Conservation (phyloP, 2,797 vertebrate species). For the Cuculus canorus region DNA sequence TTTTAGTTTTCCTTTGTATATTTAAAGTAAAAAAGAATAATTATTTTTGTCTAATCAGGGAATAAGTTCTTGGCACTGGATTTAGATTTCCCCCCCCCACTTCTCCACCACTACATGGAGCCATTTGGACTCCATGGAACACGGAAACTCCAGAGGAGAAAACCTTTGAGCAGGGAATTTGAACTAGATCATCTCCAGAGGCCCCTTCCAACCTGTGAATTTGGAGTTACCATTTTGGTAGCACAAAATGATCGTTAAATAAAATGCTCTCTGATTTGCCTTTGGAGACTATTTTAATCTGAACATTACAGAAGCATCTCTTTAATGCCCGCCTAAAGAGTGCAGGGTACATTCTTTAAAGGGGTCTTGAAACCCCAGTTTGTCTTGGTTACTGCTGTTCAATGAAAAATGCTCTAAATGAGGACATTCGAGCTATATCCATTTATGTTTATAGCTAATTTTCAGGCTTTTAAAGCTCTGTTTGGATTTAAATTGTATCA, state of each 20-base stretch:
- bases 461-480: conserved; percentile 2
- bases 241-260: not conserved
- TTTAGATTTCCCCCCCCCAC: not conserved
- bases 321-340: not conserved
- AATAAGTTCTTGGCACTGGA: too few species aligned
- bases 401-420: not conserved
- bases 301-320: not conserved
- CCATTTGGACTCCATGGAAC: not conserved
- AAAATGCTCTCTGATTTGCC: not conserved
- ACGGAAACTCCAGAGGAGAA: not conserved
- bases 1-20: not conserved
- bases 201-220: not conserved
- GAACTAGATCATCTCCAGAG: not conserved
- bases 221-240: not conserved
- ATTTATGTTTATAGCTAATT: not conserved
- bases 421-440: not conserved
- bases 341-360: not conserved
- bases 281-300: not conserved
- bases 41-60: too few species aligned
- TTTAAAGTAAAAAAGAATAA: not conserved
- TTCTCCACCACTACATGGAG: not conserved
- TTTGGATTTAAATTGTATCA: conserved; percentile 25
- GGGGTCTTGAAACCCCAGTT: not conserved
- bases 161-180: not conserved
- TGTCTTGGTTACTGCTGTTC: not conserved